phyloP scores from a whole-genome alignment of 2,888 invertebrate genomes.

The Meandrusa payeni region DNA sequence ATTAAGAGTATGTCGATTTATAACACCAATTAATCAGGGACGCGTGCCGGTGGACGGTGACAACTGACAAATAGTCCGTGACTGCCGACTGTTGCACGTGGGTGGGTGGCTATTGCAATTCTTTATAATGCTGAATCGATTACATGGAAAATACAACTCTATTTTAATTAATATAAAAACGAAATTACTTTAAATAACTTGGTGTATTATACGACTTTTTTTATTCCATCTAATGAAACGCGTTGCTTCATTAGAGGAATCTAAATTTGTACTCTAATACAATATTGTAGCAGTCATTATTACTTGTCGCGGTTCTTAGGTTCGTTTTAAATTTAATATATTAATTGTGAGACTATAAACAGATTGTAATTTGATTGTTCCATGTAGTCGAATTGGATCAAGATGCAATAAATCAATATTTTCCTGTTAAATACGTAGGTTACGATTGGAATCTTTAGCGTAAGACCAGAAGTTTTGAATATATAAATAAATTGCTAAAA shows the following conservation, averaged over 20 bases:
- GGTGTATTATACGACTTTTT: not conserved
- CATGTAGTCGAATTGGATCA: not conserved
- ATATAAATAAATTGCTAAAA: no score
- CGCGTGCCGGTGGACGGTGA: slow-evolving; percentile 57
- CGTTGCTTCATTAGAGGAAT: slow-evolving; percentile 2
- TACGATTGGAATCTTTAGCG: no score
- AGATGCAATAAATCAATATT: not conserved
- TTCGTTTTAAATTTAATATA: slow-evolving; percentile 1
- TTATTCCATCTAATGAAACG: not conserved
- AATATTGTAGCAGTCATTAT: not conserved
- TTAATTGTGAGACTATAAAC: not conserved
- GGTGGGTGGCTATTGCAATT: slow-evolving; percentile 43
- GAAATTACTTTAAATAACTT: not conserved
- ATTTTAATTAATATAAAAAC: slow-evolving; percentile 20
- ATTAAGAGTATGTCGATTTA: slow-evolving; percentile 64
- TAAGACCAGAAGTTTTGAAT: no score
- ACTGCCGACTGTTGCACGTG: slow-evolving; percentile 61
- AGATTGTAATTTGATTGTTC: not conserved
- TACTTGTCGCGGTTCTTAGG: not conserved
- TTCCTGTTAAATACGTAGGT: no score
- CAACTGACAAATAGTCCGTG: slow-evolving; percentile 66
- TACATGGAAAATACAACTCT: slow-evolving; percentile 22
- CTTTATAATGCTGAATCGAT: slow-evolving; percentile 7
- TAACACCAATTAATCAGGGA: slow-evolving; percentile 72
- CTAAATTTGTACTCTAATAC: slow-evolving; percentile 9